Percentiles rank a stretch among this genome's conserved stretches.
These are phyloP conservation scores for Squalus acanthias DNA, from an alignment of 2,797 vertebrate species.

Conservation along the genomic window DNA sequence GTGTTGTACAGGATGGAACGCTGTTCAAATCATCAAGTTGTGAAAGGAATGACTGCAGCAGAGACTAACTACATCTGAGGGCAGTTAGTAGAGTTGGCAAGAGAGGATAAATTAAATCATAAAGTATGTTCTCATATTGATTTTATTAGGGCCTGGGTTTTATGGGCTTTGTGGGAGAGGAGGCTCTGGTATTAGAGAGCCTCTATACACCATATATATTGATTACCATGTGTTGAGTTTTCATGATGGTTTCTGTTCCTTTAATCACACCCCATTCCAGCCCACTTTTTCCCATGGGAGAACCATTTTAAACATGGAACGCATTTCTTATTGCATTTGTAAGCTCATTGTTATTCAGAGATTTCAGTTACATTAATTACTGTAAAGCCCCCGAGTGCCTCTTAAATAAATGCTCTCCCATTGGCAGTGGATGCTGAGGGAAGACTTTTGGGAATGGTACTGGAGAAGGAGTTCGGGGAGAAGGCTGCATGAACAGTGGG, in stretches of 20 bases:
- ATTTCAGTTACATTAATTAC: background rate
- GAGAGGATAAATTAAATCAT: background rate
- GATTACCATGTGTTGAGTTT: background rate
- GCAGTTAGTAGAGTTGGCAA: background rate
- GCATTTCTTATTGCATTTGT: background rate
- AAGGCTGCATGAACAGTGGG: background rate
- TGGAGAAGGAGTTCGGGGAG: background rate
- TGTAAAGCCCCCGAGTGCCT: background rate
- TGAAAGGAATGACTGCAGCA: background rate
- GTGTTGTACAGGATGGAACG: background rate
- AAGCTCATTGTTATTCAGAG: background rate
- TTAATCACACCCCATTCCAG: background rate
- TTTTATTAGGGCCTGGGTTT: conserved; percentile 17
- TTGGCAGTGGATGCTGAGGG: background rate
- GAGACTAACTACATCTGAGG: background rate
- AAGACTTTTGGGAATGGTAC: background rate
- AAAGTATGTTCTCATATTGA: conserved; percentile 29
- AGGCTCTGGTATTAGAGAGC: background rate
- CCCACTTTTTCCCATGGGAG: background rate
- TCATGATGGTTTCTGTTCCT: background rate
- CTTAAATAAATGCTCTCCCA: background rate
- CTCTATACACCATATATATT: background rate
- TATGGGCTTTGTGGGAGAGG: conserved; percentile 1
- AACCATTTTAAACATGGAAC: background rate
- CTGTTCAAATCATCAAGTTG: background rate